A percentile compares a stretch with the other conserved stretches of the same genome.
phyloP scores from a whole-genome alignment of 2,797 vertebrate species.

The Sebastes wilsoni region DNA sequence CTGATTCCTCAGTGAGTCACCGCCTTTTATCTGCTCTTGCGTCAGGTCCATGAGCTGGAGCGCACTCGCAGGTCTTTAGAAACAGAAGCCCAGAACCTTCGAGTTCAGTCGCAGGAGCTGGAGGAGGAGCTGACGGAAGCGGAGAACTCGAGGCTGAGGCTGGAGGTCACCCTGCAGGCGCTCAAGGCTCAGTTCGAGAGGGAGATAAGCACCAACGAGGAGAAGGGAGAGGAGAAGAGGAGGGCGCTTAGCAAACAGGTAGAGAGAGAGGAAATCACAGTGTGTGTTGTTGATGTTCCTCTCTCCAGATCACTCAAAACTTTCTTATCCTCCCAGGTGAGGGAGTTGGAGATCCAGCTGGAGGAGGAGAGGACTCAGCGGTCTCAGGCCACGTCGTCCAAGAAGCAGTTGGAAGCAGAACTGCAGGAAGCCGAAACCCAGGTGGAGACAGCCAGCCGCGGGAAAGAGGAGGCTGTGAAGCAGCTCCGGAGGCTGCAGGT shows the following conservation, averaged over 20 bases:
- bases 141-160: conserved; percentile 89
- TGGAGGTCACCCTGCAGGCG: conserved; percentile 93
- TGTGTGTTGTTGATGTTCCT: neutral
- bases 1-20: conserved; percentile 4
- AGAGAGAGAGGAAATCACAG: neutral
- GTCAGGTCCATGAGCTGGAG: conserved; percentile 93
- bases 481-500: conserved; percentile 90
- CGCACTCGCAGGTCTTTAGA: conserved; percentile 85
- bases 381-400: conserved; percentile 82
- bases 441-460: conserved; percentile 80
- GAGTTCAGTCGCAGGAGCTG: conserved; percentile 89
- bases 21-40: neutral
- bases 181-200: conserved; percentile 93
- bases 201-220: conserved; percentile 88
- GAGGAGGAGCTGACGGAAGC: conserved; percentile 91
- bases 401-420: conserved; percentile 90
- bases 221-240: conserved; percentile 92
- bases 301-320: neutral
- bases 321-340: conserved; percentile 76
- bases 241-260: conserved; percentile 92
- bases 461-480: conserved; percentile 88
- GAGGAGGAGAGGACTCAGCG: conserved; percentile 91
- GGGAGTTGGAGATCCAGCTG: conserved; percentile 88
- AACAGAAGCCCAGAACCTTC: conserved; percentile 86
- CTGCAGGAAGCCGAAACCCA: conserved; percentile 89